Base-by-base conservation (phyloP, 2,113 vertebrate genomes). In the Psephotus haematonotus region DNA sequence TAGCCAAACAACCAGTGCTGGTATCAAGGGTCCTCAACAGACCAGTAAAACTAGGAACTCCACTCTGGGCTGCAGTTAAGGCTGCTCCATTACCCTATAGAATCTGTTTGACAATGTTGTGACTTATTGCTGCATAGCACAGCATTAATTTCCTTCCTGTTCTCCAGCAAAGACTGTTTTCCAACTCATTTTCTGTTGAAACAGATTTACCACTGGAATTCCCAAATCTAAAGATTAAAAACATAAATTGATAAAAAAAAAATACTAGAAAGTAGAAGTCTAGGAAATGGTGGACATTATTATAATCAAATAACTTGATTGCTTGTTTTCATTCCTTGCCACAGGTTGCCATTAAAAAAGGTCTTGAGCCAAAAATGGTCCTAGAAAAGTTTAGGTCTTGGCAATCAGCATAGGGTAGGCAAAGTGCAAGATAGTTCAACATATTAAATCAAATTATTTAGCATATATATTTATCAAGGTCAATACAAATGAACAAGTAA, bases 401-500 rank as follows among this genome's bases (percentile, higher is more conserved):
- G 33, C n/a, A 68, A 65, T 93, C 64, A 29, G 55, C 29, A 33
- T 5, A 64, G 33, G 27, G 71, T 88, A 96, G 88, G 24, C 47
- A 78, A 85, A 94, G 29, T n/a, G 33, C 50, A 88, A 47, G 27
- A n/a, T 10, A 81, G 68, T 37, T 69, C 8, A 86, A 70, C 11
- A 35, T 13, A 86, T 27, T 44, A 79, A 93, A 92, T 75, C 35
- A 92, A 86, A 88, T 86, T 75, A 59, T 63, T 92, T 71, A 64
- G 33, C 0, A 0, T 71, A 27, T 47, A 13, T 92, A 37, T 78
- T 96, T 81, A 75, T 78, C 57, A 92, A 81, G 79, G 57, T 74
- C 35, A 91, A 86, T 78, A 94, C 28, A 94, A 96, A 93, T 9
- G 6, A 20, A 92, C 55, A 6, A 39, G 47, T 90, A 94, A 90